Conservation (phyloP, 2,888 invertebrate species). For the Chalcosyrphus nemorum region DNA sequence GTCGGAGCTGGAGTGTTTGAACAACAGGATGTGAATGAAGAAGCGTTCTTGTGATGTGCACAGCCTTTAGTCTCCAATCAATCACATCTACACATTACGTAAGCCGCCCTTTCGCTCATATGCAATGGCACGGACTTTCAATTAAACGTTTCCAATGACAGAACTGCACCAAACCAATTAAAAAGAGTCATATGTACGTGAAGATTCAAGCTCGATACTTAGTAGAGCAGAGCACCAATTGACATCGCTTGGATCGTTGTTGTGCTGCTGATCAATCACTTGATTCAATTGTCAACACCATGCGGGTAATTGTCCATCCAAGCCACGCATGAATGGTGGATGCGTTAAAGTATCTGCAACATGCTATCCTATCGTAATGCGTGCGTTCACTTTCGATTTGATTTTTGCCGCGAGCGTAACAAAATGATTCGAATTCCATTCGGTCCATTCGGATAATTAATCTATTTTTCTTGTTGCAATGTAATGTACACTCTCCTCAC, state of each 20-base stretch:
- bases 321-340: constrained; percentile 13
- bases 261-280: constrained; percentile 50
- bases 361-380: constrained; percentile 48
- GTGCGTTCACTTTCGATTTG: constrained; percentile 58
- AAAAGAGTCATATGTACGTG: neutral
- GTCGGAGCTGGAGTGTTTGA: no score
- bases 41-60: no score
- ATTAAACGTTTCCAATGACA: neutral
- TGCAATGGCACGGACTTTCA: no score
- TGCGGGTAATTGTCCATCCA: constrained; percentile 8
- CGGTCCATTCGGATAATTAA: constrained; percentile 31
- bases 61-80: no score
- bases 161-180: constrained; percentile 9
- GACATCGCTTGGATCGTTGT: constrained; percentile 29
- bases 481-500: neutral
- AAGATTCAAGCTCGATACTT: neutral
- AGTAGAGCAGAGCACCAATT: constrained; percentile 23
- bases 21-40: no score
- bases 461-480: constrained; percentile 51
- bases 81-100: no score
- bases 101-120: no score
- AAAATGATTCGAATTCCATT: constrained; percentile 46
- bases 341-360: constrained; percentile 27
- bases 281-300: constrained; percentile 47
- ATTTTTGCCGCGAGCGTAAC: constrained; percentile 44